Percentiles rank a stretch among this genome's conserved stretches.
Conservation (phyloP, 2,113 vertebrate genomes). For the Ochotona princeps region DNA sequence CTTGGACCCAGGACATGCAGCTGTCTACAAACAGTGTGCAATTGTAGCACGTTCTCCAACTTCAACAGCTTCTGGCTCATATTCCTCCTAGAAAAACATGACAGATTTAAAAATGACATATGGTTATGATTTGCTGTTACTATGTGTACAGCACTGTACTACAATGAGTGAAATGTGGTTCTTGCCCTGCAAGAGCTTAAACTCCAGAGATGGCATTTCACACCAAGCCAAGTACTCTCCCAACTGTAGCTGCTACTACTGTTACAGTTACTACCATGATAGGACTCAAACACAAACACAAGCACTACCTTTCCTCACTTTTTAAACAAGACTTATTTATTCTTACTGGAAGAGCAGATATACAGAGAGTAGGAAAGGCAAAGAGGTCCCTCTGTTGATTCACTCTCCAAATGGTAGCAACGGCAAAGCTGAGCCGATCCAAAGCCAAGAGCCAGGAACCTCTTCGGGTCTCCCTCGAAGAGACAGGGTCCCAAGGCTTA, state of each 20-base stretch:
- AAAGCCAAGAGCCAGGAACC: too few relatives aligned
- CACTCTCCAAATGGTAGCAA: too few relatives aligned
- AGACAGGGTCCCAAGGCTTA: too few relatives aligned
- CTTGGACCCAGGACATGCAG: conserved; percentile 48
- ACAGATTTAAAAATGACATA: conserved; percentile 35
- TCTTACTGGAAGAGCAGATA: too few relatives aligned
- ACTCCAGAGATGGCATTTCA: neutral
- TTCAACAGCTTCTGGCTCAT: conserved; percentile 76
- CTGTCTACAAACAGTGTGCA: conserved; percentile 58
- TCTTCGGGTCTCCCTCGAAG: too few relatives aligned
- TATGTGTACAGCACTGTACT: neutral
- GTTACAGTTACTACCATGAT: neutral
- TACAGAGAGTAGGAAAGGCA: too few relatives aligned
- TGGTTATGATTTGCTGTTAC: conserved; percentile 1
- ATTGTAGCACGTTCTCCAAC: conserved; percentile 67
- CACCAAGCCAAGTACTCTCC: neutral
- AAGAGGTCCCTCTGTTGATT: too few relatives aligned
- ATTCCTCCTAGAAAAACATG: conserved; percentile 51
- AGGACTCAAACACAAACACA: neutral
- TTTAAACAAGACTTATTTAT: too few relatives aligned
- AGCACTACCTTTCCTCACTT: neutral
- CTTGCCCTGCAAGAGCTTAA: neutral
- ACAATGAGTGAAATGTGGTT: neutral
- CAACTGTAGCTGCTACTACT: neutral
- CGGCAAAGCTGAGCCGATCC: too few relatives aligned